Evolutionary conservation across 1,140 invertebrate species (phyloP), one percentile per base, ranked within the genome.

Genomic region (Wasmannia auropunctata): DNA sequence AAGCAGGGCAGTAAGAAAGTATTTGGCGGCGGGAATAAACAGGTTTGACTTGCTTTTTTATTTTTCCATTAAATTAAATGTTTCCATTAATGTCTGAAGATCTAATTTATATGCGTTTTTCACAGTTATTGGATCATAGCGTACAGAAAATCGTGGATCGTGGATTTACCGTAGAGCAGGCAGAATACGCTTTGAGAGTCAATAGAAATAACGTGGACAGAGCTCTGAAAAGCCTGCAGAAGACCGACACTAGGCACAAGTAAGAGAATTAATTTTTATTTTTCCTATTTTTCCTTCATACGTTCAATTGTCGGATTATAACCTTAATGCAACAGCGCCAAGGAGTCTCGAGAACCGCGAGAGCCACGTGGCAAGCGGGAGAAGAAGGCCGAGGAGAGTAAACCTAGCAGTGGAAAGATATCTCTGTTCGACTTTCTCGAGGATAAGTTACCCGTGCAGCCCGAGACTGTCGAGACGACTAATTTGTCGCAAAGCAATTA

Each of bases 391-490:
- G 96, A 96, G 76, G 96, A 96, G 63, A 95, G 96, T 28, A 98
- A 98, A 94, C 98, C 98, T 3, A 97, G 94, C 37, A 95, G 97
- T 76, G 98, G 97, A 25, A 98, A 97, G 93, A 97, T 98, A 1
- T 98, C 98, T 0, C 94, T 98, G 2, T 98, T 98, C 95, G 98
- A 98, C 94, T 99, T 98, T 92, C 95, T 98, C 5, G 97, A 98
- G 93, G 97, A 97, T 89, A 98, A 98, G 95, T 95, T 98, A 31
- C 97, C 97, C 63, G 95, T 96, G 81, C 96, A 96, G 84, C 90
- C 91, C 10, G 95, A 95, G 72, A 70, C 85, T 3, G 16, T 87
- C 3, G 93, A 94, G 51, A 87, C 75, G 6, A 90, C 37, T 43
- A 91, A 87, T 87, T 75, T 69, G 37, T 76, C 88, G 2, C 84